Evolutionary conservation across 2,797 vertebrate species (phyloP), one percentile per base, ranked within the genome.

Genomic region (Enteromius argenteus): DNA sequence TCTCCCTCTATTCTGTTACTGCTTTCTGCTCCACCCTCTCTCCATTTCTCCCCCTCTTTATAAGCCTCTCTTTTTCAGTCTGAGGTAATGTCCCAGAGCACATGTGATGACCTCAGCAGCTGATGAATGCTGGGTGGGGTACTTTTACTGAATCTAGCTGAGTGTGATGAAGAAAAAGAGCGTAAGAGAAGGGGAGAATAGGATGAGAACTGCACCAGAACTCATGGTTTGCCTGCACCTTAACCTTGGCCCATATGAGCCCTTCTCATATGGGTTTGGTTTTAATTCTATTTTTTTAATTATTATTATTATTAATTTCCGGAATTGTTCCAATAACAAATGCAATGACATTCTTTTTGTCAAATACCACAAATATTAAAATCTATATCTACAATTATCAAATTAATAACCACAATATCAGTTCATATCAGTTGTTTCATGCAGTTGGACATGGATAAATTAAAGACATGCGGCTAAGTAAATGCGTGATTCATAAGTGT

Each of bases 21-120:
- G 14, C 23, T 11, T 37, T 51, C 78, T 76, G 35, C 39, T 77
- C 11, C 66, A 17, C 46, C 19, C 79, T 49, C 19, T 58, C 30
- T 27, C 67, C 46, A 30, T 67, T 42, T 76, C 75, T 72, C 74
- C 14, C 73, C 10, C 39, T 71, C 72, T 73, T 64, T 76, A 37
- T 69, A 68, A 46, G 56, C 64, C 49, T 80, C 83, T 67, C 69
- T 79, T 56, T 85, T 56, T 85, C 74, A 84, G 53, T 69, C 58
- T 49, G 75, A 92, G 89, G 85, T 92, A 91, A 92, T 90, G 86
- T 92, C 89, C 88, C 88, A 81, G 71, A 75, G 79, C 71, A 81
- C 69, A 72, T 73, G 80, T 79, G 60, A 92, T 93, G 92, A 93
- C 83, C 89, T 93, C 93, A 94, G 62, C 83, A 86, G 89, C 84